Conservation (phyloP, 2,113 vertebrate genomes). For the Beaufortia kweichowensis region DNA sequence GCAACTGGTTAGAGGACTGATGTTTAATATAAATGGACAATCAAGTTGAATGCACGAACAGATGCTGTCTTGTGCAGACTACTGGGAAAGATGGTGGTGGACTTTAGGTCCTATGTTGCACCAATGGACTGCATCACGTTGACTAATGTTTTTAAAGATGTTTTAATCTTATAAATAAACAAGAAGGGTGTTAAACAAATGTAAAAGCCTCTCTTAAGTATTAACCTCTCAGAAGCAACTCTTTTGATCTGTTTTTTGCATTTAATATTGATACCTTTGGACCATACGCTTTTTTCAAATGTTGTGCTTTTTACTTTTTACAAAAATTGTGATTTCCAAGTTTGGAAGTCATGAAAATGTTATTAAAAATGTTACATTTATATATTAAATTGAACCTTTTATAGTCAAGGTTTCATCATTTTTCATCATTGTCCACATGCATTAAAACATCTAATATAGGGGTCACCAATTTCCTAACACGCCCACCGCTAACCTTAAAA, state of each 20-base stretch:
- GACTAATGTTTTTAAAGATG: slow-evolving; percentile 37
- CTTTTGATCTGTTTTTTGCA: background rate
- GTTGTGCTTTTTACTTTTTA: too few relatives aligned
- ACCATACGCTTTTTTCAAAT: too few relatives aligned
- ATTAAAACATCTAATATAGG: too few relatives aligned
- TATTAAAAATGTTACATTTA: too few relatives aligned
- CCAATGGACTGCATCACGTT: background rate
- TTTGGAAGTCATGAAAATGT: too few relatives aligned
- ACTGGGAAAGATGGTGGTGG: background rate
- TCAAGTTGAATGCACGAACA: background rate
- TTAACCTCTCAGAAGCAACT: background rate
- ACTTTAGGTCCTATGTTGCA: background rate
- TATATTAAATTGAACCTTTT: too few relatives aligned
- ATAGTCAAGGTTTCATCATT: too few relatives aligned
- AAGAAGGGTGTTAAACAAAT: background rate
- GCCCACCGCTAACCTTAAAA: too few relatives aligned
- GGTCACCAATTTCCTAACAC: too few relatives aligned
- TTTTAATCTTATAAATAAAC: slow-evolving; percentile 11
- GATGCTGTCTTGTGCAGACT: background rate
- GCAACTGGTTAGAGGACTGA: background rate
- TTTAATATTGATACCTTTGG: background rate
- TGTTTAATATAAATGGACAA: background rate
- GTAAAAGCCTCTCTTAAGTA: background rate
- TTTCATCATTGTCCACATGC: too few relatives aligned
- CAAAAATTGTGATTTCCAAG: too few relatives aligned